phyloP scores from a whole-genome alignment of 2,888 invertebrate genomes.

The Cheiracanthium punctorium region DNA sequence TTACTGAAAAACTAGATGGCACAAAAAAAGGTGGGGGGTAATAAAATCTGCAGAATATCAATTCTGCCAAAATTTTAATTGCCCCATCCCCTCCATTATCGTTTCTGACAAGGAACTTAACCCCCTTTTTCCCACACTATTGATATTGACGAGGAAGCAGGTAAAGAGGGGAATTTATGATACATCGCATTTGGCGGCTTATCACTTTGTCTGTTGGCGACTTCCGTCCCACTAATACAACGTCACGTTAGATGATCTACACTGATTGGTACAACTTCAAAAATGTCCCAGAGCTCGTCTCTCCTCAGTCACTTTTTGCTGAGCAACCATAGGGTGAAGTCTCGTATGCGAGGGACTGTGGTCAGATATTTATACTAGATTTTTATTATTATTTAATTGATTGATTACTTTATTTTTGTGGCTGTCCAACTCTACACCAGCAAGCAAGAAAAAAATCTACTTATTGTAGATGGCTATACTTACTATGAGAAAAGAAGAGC shows the following conservation, averaged over 20 bases:
- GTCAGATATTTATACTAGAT: too few relatives aligned
- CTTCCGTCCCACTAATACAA: not conserved
- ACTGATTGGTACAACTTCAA: not conserved
- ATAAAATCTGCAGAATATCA: not conserved
- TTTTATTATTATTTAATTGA: too few relatives aligned
- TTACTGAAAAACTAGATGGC: too few relatives aligned
- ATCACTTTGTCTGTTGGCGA: constrained; percentile 5
- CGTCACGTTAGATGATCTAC: not conserved
- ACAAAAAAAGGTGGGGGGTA: too few relatives aligned
- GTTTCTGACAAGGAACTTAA: not conserved
- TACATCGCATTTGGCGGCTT: constrained; percentile 9
- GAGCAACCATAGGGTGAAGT: too few relatives aligned
- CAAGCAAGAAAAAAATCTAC: too few relatives aligned
- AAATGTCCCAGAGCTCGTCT: not conserved
- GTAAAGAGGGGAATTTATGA: constrained; percentile 1
- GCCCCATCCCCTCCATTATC: constrained; percentile 1
- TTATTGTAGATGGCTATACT: too few relatives aligned
- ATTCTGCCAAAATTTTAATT: not conserved
- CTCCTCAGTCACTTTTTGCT: too few relatives aligned
- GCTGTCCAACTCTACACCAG: too few relatives aligned
- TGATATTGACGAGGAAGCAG: not conserved
- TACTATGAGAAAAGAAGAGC: too few relatives aligned
- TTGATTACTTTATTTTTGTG: too few relatives aligned
- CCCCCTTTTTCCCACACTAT: not conserved
- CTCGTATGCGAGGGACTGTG: too few relatives aligned